Evolutionary conservation across 2,113 vertebrate species (phyloP), one percentile per base, ranked within the genome.

Genomic region (Apeltes quadracus): DNA sequence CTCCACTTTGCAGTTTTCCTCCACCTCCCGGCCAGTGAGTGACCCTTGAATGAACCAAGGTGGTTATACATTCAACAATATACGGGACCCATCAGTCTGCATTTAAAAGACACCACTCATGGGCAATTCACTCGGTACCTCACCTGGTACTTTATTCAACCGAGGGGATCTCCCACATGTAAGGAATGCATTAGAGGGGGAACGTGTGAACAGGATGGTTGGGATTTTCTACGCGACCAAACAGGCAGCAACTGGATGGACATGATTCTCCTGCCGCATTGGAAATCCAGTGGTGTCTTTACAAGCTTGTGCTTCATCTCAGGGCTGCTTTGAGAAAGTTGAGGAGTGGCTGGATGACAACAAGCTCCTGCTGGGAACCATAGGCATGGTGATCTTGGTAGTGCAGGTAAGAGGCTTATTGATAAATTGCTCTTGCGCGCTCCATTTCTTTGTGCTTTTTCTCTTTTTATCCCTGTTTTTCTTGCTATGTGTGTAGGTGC

Each of bases 251-350:
- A 8, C 14, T 48, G 14, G 41, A 67, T 9, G 73, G 58, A 41
- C 72, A 46, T 22, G 22, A 43, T 55, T 59, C 46, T 15, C 43
- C 27, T 32, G 13, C 5, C 20, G 16, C 11, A 20, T n/a, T 41
- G 34, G 22, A 78, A 82, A 58, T 32, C 51, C 14, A 29, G 46
- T 5, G 10, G 29, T 32, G 1, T 38, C 11, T 29, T 81, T 12
- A 79, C 61, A 2, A 43, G 59, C 20, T 32, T 62, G 32, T 34
- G 69, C 76, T 74, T 20, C 78, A 16, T 90, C 86, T 32, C 84
- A 98, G 97, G 98, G 97, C 34, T 99, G 97, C 91, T 99, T 96
- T 1, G 95, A 98, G 75, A 96, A 95, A 86, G 95, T 99, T 81
- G 96, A 96, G 87, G 94, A 91, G 65, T 99, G 96, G 96, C 94